These are phyloP conservation scores for Brachymystax lenok DNA, from an alignment of 2,797 vertebrate genomes.

Conservation along the genomic window DNA sequence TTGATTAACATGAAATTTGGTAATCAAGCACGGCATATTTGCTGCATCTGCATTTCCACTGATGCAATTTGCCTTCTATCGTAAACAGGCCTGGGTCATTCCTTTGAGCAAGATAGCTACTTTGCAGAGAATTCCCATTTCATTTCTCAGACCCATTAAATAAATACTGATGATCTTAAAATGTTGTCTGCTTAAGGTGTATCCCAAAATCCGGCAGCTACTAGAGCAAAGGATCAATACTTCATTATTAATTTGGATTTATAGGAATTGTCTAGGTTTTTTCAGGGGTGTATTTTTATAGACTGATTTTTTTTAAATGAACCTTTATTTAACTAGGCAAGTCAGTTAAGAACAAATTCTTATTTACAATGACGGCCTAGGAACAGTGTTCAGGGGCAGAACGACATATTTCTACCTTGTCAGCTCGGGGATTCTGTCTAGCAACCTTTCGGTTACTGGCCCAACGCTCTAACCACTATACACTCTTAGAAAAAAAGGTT, in stretches of 20 bases:
- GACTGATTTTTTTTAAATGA: no score
- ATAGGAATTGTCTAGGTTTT: neutral
- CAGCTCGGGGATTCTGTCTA: no score
- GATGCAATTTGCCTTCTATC: neutral
- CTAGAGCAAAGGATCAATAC: neutral
- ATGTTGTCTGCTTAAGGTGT: neutral
- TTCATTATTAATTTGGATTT: neutral
- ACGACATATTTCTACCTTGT: no score
- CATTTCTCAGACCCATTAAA: neutral
- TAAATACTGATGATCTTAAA: neutral
- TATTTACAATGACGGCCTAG: no score
- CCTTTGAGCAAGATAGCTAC: neutral
- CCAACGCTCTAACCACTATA: no score
- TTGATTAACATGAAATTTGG: slow-evolving; percentile 52
- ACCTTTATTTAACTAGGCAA: no score
- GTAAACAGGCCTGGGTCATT: neutral
- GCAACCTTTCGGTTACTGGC: no score
- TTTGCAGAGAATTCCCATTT: neutral
- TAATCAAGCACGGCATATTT: slow-evolving; percentile 50
- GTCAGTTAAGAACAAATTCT: no score
- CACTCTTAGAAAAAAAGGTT: no score
- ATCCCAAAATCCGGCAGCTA: neutral
- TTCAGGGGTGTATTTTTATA: neutral
- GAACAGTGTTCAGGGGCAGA: no score
- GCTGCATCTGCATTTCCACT: slow-evolving; percentile 31